Base-by-base conservation (phyloP, 2,888 invertebrate genomes). In the Cephus nigrinus region DNA sequence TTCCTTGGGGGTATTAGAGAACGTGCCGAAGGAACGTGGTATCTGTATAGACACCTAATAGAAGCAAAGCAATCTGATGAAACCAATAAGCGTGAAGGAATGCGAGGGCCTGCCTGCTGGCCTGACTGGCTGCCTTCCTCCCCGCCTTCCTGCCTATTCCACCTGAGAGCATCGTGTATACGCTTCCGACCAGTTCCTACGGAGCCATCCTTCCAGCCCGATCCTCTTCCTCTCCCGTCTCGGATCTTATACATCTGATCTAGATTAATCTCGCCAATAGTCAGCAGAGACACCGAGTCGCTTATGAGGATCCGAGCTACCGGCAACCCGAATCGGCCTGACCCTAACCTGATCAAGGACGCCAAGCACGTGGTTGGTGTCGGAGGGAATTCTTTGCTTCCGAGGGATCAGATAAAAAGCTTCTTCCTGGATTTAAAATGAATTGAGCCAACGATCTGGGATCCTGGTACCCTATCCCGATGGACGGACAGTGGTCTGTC, bases 61-160 rank as follows among this genome's bases (percentile, higher is more conserved):
- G 88, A 88, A 90, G 86, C 86, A 87, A 88, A 86, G 88, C 87
- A 88, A 90, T 90, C 89, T 89, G 89, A 90, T 90, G 89, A 88
- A 90, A 90, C 89, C 90, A 90, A 90, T 90, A 89, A 90, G 87
- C 90, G 90, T 89, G 90, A 90, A 88, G 90, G 90, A 91, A 90
- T 91, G 87, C 86, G 85, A 82, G 77, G 76, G 80, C 73, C 73
- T 32, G 34, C 74, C 74, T 74, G 31, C 36, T 33, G 23, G 55
- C 55, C 55, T 55, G 55, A 33, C 74, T 36, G n/a, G 31, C 33
- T 71, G 71, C 71, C 71, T 69, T 69, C 69, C 30, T 71, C 40
- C 23, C 40, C 23, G 40, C 23, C 40, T 55, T 55, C 55, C 55
- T 55, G 23, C 23, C 55, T 55, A 55, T 55, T 55, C 55, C 55